These are phyloP conservation scores for Caenorhabditis becei DNA, from an alignment of 2,888 invertebrate genomes.

Conservation along the genomic window DNA sequence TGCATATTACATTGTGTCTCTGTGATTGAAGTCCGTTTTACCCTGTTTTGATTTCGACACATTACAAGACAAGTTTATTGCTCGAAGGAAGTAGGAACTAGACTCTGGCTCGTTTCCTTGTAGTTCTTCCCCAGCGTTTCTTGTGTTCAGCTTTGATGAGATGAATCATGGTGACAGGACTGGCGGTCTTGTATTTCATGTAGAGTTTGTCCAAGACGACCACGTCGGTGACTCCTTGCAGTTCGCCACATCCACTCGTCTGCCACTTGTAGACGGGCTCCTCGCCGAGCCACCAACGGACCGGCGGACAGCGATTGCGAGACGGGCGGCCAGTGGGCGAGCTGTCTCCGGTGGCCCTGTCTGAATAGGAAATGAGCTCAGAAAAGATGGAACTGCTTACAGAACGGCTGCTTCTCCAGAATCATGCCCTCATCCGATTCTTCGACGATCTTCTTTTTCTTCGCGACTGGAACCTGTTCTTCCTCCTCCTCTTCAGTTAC, in stretches of 20 bases:
- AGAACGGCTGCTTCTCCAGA: neutral
- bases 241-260: neutral
- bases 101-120: neutral
- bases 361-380: neutral
- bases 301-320: slow-evolving; percentile 41
- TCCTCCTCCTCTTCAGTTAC: neutral
- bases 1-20: slow-evolving; percentile 29
- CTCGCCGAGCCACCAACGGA: slow-evolving; percentile 55
- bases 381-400: neutral
- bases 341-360: neutral
- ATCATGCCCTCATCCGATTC: neutral
- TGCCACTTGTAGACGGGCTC: slow-evolving; percentile 23
- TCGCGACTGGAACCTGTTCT: neutral
- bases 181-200: slow-evolving; percentile 9
- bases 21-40: slow-evolving; percentile 32
- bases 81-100: neutral
- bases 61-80: neutral
- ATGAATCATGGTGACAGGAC: neutral
- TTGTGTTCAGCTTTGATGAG: neutral
- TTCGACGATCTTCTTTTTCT: neutral
- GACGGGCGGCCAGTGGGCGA: slow-evolving; percentile 10
- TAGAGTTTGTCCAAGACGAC: neutral
- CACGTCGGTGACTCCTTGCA: slow-evolving; percentile 10
- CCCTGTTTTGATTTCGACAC: neutral
- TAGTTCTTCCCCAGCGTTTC: neutral